Base-by-base conservation (phyloP, 2,888 invertebrate genomes). In the Crocallis elinguaria region DNA sequence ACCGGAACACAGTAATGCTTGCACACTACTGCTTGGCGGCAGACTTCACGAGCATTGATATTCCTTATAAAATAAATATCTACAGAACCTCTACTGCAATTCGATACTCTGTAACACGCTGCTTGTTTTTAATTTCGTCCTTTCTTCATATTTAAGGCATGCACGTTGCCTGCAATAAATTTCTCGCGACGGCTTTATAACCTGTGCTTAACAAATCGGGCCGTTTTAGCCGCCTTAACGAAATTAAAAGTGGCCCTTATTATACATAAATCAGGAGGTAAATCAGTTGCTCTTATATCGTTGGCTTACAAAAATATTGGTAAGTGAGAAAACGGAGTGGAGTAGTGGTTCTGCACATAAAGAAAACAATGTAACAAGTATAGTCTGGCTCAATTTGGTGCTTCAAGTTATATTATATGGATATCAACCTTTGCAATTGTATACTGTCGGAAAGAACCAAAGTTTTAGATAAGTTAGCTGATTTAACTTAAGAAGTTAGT, bases 201-300 rank as follows among this genome's bases (percentile, higher is more conserved):
- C 73, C 70, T 49, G 56, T 46, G 48, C 53, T 53, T 48, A 80
- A 81, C 77, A 77, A 84, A 86, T 82, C 78, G 77, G 80, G 75
- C 75, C 73, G 71, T 72, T n/a, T n/a, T 70, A 69, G 68, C 67
- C 67, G 71, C 66, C 59, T 71, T 70, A 74, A 78, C 74, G 84
- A 86, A 88, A 87, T 87, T 88, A 88, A 88, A 87, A 77, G 80
- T 78, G 77, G 74, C 77, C 45, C 79, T 77, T 83, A 82, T 80
- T 84, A 76, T 71, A 69, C 77, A 85, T 88, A 86, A 88, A 87
- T 88, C 86, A 80, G 64, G 49, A 64, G 62, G 63, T 69, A 78
- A 82, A 80, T 78, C 79, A 77, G 70, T 61, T 65, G 65, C 45
- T 64, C 66, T 77, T 69, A 66, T 57, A 60, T 64, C 45, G 61